Evolutionary conservation across 2,113 vertebrate species (phyloP).

Genomic region (Dipodomys merriami): DNA sequence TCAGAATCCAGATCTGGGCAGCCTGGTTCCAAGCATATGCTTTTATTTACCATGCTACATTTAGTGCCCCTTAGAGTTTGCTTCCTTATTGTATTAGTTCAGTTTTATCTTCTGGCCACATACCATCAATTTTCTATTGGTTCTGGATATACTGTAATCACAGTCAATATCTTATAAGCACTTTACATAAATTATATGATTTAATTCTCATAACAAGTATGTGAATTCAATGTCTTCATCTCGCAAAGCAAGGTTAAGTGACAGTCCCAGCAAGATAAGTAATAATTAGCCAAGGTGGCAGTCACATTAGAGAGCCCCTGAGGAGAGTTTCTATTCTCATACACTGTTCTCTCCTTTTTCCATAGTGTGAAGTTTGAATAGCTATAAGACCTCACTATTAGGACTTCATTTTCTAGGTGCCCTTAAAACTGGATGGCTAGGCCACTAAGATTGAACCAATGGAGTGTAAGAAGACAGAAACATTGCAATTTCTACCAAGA

Average conservation of each 20-base stretch:
- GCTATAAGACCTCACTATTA: neutral
- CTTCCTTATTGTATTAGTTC: neutral
- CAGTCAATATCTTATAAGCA: neutral
- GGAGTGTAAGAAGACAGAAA: neutral
- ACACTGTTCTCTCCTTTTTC: neutral
- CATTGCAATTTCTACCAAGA: neutral
- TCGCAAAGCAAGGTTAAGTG: slow-evolving; percentile 16
- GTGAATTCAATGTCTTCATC: slow-evolving; percentile 3
- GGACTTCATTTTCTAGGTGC: slow-evolving; percentile 5
- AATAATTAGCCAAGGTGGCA: neutral
- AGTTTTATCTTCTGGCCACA: slow-evolving; percentile 1
- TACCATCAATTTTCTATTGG: neutral
- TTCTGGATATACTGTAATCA: slow-evolving; percentile 2
- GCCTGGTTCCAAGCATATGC: neutral
- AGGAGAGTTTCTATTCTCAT: neutral
- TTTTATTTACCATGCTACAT: neutral
- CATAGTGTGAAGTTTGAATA: neutral
- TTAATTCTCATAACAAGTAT: neutral
- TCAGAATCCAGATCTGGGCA: neutral
- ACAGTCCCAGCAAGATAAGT: neutral
- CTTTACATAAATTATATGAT: neutral
- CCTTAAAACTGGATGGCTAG: neutral
- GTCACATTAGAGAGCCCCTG: neutral
- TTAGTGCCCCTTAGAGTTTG: slow-evolving; percentile 15
- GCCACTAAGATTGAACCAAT: neutral